These are phyloP conservation scores for Rhabdornis inornatus DNA, from an alignment of 2,113 vertebrate species.

Conservation along the genomic window DNA sequence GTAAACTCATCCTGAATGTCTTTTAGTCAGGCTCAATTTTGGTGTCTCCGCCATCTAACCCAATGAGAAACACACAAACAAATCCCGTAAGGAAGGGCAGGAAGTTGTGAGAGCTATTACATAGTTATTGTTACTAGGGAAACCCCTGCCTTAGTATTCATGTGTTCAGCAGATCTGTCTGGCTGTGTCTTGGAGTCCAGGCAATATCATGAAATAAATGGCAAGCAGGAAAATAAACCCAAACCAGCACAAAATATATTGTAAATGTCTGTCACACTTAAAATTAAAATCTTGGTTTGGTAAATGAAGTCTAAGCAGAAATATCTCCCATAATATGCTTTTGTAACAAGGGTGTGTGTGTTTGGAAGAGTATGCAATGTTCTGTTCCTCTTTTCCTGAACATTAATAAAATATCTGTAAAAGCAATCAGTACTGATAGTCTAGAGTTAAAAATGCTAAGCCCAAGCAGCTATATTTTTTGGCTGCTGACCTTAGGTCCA, in stretches of 20 bases:
- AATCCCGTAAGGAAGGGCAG: constrained; percentile 58
- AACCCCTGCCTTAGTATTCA: constrained; percentile 76
- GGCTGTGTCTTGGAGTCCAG: constrained; percentile 22
- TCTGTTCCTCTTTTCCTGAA: neutral
- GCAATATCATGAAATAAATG: constrained; percentile 16
- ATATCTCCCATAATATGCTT: neutral
- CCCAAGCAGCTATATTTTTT: neutral
- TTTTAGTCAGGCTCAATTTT: constrained; percentile 15
- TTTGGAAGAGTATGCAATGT: neutral
- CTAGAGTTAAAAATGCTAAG: neutral
- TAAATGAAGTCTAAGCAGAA: neutral
- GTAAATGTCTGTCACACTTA: neutral
- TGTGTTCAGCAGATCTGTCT: constrained; percentile 61
- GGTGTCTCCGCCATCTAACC: constrained; percentile 31
- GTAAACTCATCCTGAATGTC: neutral
- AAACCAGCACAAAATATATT: neutral
- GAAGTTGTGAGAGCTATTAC: constrained; percentile 56
- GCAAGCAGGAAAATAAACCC: constrained; percentile 16
- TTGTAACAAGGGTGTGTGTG: neutral
- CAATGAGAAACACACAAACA: constrained; percentile 60
- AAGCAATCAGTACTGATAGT: neutral
- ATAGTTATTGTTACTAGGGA: constrained; percentile 76
- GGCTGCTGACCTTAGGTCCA: neutral
- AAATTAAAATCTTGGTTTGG: neutral
- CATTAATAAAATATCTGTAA: neutral